A percentile compares a stretch with the other conserved stretches of the same genome.
Evolutionary conservation across 2,797 vertebrate species (phyloP).

Genomic region (Rhinoraja longicauda): DNA sequence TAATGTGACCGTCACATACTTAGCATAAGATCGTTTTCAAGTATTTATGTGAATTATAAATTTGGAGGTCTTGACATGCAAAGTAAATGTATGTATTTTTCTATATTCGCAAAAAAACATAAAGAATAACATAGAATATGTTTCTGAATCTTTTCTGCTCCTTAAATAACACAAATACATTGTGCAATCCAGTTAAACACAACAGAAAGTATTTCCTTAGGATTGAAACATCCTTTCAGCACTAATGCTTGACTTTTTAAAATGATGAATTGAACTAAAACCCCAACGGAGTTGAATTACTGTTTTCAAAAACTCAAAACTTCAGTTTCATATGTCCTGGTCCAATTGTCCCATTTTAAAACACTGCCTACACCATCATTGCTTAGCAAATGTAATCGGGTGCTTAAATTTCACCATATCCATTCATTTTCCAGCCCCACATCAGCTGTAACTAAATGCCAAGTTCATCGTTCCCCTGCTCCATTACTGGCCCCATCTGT

Average conservation of each 20-base stretch:
- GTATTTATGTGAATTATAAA: not conserved
- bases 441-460: not conserved
- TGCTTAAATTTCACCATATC: conserved; percentile 18
- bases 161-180: not conserved
- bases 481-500: conserved; percentile 16
- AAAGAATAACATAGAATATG: not conserved
- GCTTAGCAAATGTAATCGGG: not conserved
- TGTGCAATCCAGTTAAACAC: not conserved
- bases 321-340: not conserved
- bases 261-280: not conserved
- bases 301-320: not conserved
- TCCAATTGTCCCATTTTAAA: not conserved
- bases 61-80: not conserved
- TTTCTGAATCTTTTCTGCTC: not conserved
- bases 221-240: not conserved
- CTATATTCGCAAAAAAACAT: not conserved
- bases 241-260: not conserved
- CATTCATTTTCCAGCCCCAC: not conserved
- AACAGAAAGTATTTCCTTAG: not conserved
- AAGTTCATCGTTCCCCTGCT: not conserved
- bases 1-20: not conserved
- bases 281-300: not conserved
- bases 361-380: not conserved
- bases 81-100: not conserved
- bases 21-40: not conserved